These are phyloP conservation scores for Amorpha juglandis DNA, from an alignment of 2,888 invertebrate genomes.

Conservation along the genomic window DNA sequence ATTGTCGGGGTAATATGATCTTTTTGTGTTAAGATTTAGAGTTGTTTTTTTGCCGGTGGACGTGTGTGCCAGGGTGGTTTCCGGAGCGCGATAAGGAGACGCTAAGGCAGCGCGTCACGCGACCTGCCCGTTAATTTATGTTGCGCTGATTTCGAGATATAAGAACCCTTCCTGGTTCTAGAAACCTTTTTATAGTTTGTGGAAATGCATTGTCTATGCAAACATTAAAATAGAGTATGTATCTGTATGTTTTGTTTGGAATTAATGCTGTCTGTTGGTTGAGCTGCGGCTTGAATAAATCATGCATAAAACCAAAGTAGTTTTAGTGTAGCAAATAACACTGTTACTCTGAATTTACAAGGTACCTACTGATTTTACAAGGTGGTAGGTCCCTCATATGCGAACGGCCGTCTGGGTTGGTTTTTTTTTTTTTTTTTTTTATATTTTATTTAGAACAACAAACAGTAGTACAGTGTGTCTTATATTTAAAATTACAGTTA, in stretches of 20 bases:
- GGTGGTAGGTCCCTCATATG: too few relatives aligned
- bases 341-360: too few relatives aligned
- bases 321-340: not conserved
- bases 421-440: too few relatives aligned
- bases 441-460: too few relatives aligned
- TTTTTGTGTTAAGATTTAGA: constrained; percentile 57
- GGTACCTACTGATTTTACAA: too few relatives aligned
- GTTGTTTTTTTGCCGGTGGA: constrained; percentile 52
- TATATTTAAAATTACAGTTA: too few relatives aligned
- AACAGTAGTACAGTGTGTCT: too few relatives aligned
- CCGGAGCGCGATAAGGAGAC: constrained; percentile 80
- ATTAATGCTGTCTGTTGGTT: not conserved
- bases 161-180: constrained; percentile 57
- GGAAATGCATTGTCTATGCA: constrained; percentile 58
- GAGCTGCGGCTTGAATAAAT: constrained; percentile 3
- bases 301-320: constrained; percentile 1
- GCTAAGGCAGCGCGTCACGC: constrained; percentile 81
- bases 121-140: constrained; percentile 82
- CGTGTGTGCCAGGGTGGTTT: constrained; percentile 57
- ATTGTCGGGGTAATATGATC: constrained; percentile 57
- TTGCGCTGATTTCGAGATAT: constrained; percentile 80
- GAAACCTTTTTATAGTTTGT: constrained; percentile 54
- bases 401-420: too few relatives aligned
- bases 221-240: constrained; percentile 43
- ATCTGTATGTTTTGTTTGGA: not conserved